Base-by-base conservation (phyloP, 64 coral and sea anemone genomes). In the Hydrozoanthus tunicans region DNA sequence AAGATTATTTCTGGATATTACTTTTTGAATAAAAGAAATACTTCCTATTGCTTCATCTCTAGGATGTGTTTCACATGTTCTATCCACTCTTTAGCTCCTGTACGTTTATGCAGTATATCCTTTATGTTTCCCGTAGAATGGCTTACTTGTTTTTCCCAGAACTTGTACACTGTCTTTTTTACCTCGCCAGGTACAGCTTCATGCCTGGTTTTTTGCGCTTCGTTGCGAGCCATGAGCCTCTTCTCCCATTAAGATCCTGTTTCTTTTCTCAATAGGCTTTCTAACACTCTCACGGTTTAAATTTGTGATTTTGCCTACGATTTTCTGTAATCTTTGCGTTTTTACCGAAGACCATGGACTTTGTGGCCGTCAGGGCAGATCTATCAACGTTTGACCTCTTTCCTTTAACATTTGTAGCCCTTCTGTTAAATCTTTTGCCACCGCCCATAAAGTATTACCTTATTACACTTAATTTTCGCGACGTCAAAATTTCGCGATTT, bases 171-270 rank as follows among this genome's bases (percentile, higher is more conserved):
- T 51, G 53, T 0, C 73, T 77, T 77, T 77, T 77, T 77, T 26
- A 51, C 53, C 7, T 77, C 7, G 6, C 53, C 73, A 7, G 27
- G 13, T 6, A 77, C 3, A 4, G 73, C 73, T 3, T 77, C 73
- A 77, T 51, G 73, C 51, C 73, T 15, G 65, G 54, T 91, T 62
- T 77, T 58, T 59, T 79, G 54, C 54, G 77, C 77, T 79, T 79
- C 77, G 54, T 12, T 13, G 77, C 77, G 51, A 58, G 77, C 77
- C 77, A 79, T 57, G 77, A 78, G 6, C 1, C 51, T 79, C 77
- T 79, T 79, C 77, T 79, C 77, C 77, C 53, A n/a, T 79, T n/a
- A 79, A 79, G 12, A 79, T 11, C 77, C 77, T 79, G 77, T 17
- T 79, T 79, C 77, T 79, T 58, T 79, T 79, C 53, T 59, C 53